A percentile compares a stretch with the other conserved stretches of the same genome.
These are phyloP conservation scores for Mesoclemmys tuberculata DNA, from an alignment of 2,113 vertebrate species.

Conservation along the genomic window DNA sequence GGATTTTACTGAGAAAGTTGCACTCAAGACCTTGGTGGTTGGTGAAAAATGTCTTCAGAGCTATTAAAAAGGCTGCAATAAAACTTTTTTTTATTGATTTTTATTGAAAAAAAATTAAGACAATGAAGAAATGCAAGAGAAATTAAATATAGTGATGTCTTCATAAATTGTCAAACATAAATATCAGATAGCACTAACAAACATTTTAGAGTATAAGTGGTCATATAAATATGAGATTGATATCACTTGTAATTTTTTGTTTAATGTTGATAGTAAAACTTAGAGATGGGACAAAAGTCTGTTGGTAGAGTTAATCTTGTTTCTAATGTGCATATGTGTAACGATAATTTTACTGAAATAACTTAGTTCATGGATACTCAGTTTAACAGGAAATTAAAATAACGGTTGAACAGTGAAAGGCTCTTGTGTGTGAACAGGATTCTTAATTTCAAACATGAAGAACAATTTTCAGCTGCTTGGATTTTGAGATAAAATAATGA, in stretches of 20 bases:
- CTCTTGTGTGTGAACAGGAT: neutral
- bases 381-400: neutral
- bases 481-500: neutral
- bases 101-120: neutral
- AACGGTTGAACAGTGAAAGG: neutral
- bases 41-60: conserved; percentile 56
- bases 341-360: neutral
- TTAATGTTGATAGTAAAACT: neutral
- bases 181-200: neutral
- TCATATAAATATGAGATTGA: neutral
- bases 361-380: neutral
- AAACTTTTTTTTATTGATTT: neutral
- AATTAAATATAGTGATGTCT: neutral
- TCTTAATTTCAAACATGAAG: neutral
- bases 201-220: neutral
- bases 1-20: neutral
- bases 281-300: neutral
- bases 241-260: accelerated
- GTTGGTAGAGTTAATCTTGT: neutral
- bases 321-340: neutral
- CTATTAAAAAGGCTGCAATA: neutral
- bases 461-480: neutral
- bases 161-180: neutral
- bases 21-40: conserved; percentile 46
- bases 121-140: neutral